Evolutionary conservation across 2,113 vertebrate genomes (phyloP).

Genomic region (Sturnus vulgaris): DNA sequence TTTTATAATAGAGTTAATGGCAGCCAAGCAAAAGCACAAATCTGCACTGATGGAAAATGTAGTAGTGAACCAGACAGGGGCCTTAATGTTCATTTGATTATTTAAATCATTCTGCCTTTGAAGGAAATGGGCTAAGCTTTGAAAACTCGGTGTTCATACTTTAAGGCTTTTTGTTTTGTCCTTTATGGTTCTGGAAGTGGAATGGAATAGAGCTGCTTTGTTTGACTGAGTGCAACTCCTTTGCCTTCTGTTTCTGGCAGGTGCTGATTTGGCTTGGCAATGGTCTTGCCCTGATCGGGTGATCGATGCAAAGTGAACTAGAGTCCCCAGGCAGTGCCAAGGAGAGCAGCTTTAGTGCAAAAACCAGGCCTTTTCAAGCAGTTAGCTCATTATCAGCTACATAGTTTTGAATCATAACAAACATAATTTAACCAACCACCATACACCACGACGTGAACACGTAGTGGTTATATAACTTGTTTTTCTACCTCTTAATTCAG

Average conservation of each 20-base stretch:
- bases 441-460: background rate
- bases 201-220: background rate
- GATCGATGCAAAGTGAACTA: accelerated
- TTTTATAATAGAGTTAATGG: background rate
- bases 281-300: background rate
- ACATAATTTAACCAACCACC: background rate
- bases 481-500: background rate
- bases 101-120: background rate
- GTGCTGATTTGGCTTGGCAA: background rate
- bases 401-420: background rate
- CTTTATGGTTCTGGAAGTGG: background rate
- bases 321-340: background rate
- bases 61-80: background rate
- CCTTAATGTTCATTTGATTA: background rate
- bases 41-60: background rate
- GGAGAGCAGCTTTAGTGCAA: background rate
- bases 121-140: background rate
- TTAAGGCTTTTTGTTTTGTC: background rate
- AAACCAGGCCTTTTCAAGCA: background rate
- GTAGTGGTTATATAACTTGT: background rate
- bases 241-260: background rate
- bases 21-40: background rate
- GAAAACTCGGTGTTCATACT: background rate
- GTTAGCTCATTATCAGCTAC: background rate
- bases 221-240: background rate